Percentiles rank a stretch among this genome's conserved stretches.
Conservation (phyloP, 1,140 invertebrate genomes). For the Diprion similis region DNA sequence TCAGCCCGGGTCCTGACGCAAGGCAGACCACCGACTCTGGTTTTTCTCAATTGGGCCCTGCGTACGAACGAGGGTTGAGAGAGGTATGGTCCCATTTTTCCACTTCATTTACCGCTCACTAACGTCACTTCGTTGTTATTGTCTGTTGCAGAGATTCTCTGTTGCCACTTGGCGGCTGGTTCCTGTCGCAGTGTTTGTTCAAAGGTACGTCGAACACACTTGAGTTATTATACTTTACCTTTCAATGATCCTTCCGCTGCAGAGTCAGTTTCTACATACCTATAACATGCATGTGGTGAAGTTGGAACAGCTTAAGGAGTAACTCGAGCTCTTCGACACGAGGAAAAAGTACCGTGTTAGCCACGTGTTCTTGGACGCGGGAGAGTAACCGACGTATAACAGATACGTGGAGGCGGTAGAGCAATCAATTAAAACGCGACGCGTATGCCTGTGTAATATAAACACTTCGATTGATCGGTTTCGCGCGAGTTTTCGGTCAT, state of each 20-base stretch:
- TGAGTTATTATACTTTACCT: too few species aligned
- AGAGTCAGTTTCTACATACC: background rate
- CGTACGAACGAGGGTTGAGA: background rate
- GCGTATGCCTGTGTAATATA: too few species aligned
- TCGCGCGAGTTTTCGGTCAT: too few species aligned
- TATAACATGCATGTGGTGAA: constrained; percentile 1
- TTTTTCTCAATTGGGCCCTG: constrained; percentile 26
- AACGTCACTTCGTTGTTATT: constrained; percentile 4
- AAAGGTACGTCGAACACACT: constrained; percentile 36
- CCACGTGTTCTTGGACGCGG: too few species aligned
- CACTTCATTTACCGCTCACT: background rate
- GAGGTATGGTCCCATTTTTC: background rate
- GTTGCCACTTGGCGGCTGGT: constrained; percentile 44
- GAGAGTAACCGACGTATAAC: too few species aligned
- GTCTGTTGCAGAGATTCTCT: constrained; percentile 52
- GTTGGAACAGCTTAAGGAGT: background rate
- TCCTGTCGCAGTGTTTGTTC: constrained; percentile 51
- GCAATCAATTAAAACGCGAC: too few species aligned
- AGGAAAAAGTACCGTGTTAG: too few species aligned
- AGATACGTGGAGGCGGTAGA: too few species aligned
- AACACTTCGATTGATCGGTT: too few species aligned
- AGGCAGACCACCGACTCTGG: constrained; percentile 38
- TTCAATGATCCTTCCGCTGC: too few species aligned
- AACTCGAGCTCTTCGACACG: background rate
- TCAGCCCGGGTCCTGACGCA: constrained; percentile 25